Evolutionary conservation across 2,888 invertebrate genomes (phyloP), one percentile per base, ranked within the genome.

Genomic region (Lithophane socia): DNA sequence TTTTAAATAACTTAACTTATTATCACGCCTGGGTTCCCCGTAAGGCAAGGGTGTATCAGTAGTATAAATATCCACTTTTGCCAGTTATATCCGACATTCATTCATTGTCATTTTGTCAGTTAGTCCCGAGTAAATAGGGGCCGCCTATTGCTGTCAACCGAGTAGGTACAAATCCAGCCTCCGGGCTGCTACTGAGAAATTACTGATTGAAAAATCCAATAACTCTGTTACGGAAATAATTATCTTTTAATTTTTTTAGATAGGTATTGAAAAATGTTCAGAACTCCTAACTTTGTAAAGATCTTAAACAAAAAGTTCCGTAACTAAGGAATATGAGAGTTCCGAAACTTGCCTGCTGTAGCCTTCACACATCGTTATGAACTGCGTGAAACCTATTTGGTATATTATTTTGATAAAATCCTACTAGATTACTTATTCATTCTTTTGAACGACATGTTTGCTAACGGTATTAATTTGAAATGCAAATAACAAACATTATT

Each of bases 381-480:
- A 29, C 24, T 29, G 2, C 29, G 18, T 66, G 18, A 49, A 49
- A 47, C 18, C 7, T 44, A 47, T 49, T 66, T 67, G 13, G 21
- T 58, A 58, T 13, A 47, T 47, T 10, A n/a, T 49, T 58, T 74
- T 21, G 2, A 56, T 24, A 5, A 16, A 52, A 58, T 68, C 29
- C 2, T n/a, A 47, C n/a, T 18, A 16, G 37, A 54, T 65, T 49
- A 61, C 7, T 47, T 68, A 79, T 79, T 69, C 9, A 79, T 63
- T 69, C 3, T 29, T 79, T 54, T 44, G 18, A 42, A 65, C 18
- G 7, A 66, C 47, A 66, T 65, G 44, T 79, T 71, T 60, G 44
- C 13, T 70, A 37, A 56, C 61, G 7, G 61, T 61, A 56, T 56
- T 63, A 37, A 67, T 77, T 82, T 68, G 47, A 63, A 72, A 80